A percentile compares a stretch with the other conserved stretches of the same genome.
These are phyloP conservation scores for Ctena decussata DNA, from an alignment of 2,888 invertebrate species.

Conservation along the genomic window DNA sequence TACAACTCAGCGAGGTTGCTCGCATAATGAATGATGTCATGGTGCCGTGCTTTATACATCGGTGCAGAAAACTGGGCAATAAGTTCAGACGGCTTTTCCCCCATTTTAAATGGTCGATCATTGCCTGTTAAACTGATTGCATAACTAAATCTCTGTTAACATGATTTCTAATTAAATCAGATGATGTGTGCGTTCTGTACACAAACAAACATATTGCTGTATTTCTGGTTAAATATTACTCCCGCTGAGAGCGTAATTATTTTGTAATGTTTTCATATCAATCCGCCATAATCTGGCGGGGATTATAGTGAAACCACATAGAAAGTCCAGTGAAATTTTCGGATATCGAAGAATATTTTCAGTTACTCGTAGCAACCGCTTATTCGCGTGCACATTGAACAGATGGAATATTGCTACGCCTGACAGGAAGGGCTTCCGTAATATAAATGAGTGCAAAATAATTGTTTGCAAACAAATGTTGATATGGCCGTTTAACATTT, in stretches of 20 bases:
- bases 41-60: no score
- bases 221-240: conserved; percentile 1
- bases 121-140: not conserved
- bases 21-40: no score
- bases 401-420: conserved; percentile 52
- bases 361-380: not conserved
- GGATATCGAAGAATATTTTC: not conserved
- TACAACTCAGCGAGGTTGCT: no score
- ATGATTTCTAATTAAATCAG: conserved; percentile 4
- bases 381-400: conserved; percentile 21
- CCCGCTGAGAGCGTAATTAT: conserved; percentile 1
- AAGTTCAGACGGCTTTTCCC: no score
- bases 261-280: conserved; percentile 4
- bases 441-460: conserved; percentile 58
- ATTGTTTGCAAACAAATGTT: conserved; percentile 50
- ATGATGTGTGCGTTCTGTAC: not conserved
- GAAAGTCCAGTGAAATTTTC: conserved; percentile 5
- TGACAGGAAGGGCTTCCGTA: conserved; percentile 51
- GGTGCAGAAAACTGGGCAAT: no score
- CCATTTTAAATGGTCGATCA: not conserved
- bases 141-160: not conserved
- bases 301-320: not conserved
- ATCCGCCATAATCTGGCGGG: not conserved
- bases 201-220: conserved; percentile 6
- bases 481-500: not conserved